Evolutionary conservation across 2,888 invertebrate genomes (phyloP), one percentile per base, ranked within the genome.

Genomic region (Dynastes maya): DNA sequence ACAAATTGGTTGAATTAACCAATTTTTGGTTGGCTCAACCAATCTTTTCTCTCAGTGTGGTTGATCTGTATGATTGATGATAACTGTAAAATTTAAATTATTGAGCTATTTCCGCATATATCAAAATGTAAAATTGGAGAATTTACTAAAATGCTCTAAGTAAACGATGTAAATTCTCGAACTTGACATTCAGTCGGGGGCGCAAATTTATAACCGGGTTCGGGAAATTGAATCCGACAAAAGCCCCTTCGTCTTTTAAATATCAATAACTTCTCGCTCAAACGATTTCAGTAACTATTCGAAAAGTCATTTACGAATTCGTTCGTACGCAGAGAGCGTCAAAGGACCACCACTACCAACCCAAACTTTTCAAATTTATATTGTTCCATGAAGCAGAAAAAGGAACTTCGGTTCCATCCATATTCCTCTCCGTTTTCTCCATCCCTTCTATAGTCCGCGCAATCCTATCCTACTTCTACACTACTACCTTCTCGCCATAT

Each of bases 321-420:
- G 67, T 68, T 22, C 67, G 45, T 4, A 27, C 4, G 16, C 27
- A 37, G 40, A 13, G 40, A 40, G 65, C 65, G 65, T 65, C 65
- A 65, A 65, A 65, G 65, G 65, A 45, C 65, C 40, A 65, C 45
- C 45, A 45, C n/a, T 37, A 65, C 37, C 40, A 32, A 8, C 67
- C 8, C 22, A 16, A 68, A 68, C 67, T 68, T 68, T 68, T 29
- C 67, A 49, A 68, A 68, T 68, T 68, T 68, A 68, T 68, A 68
- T 51, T 68, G 67, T 68, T 68, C 67, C 49, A 49, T 68, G 67
- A 68, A 68, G 67, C 67, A 68, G 67, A 68, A 68, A 68, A 68
- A 68, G 49, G 67, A 68, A 68, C 45, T 68, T 68, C 45, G 45
- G 32, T 37, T 29, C 32, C 40, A 55, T 45, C 8, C 45, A 45